Base-by-base conservation (phyloP, 2,888 invertebrate species). In the Catocala fraxini region DNA sequence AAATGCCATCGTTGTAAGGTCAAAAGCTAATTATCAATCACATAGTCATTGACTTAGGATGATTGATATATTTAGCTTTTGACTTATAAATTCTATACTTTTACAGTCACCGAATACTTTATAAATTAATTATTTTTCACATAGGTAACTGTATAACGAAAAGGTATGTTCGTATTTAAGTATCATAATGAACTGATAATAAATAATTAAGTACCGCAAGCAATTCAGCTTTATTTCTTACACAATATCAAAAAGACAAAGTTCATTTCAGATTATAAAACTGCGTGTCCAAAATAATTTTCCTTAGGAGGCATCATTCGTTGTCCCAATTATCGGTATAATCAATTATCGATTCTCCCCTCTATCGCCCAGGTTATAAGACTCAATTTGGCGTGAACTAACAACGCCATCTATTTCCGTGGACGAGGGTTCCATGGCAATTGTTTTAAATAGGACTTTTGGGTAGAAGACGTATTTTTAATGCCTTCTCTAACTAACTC, bases 371-470 rank as follows among this genome's bases (percentile, higher is more conserved):
- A 49, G 54, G 39, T 55, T 54, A 53, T 64, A 64, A 49, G 56
- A 56, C 46, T 64, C 53, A 46, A 53, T 60, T 60, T 60, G 49
- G 51, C 56, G 39, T 56, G 49, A 46, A 56, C 34, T 48, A 48
- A 54, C 42, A 35, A 15, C 13, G 45, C 49, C 56, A 72, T 76
- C 63, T 49, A 72, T 76, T 76, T 52, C 46, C 58, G 33, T 5
- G 42, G 54, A 76, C 74, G 65, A 73, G 75, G 80, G 75, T 71
- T 71, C 65, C 63, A 63, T 52, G 43, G 73, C 68, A 66, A 82
- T 81, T 82, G 81, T 77, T 82, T 82, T 75, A 77, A 80, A 81
- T 74, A 63, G 71, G 60, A 73, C 71, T 73, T 72, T 68, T 59
- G 69, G 68, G 66, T 42, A 70, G 66, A 65, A 79, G 72, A 71